phyloP scores from a whole-genome alignment of 2,113 vertebrate genomes.

The Lophochroa leadbeateri region DNA sequence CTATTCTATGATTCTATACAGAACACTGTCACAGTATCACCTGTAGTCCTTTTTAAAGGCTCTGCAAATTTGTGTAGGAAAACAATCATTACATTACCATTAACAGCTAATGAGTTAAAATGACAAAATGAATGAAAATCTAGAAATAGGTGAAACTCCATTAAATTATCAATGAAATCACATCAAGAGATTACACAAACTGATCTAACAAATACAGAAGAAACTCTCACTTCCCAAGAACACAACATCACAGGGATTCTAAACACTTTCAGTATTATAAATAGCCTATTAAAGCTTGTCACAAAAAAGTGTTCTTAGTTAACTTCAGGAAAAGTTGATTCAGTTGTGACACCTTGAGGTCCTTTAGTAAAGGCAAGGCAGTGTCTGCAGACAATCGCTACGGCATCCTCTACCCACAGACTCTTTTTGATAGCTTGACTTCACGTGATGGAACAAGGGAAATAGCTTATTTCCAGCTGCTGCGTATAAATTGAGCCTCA shows the following conservation, averaged over 20 bases:
- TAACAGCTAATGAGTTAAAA: not conserved
- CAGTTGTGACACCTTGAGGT: no score
- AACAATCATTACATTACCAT: not conserved
- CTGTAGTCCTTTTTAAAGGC: not conserved
- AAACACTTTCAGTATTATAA: not conserved
- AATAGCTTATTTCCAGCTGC: not conserved
- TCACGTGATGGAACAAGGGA: not conserved
- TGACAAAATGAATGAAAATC: not conserved
- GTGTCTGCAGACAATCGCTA: not conserved
- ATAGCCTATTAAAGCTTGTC: not conserved
- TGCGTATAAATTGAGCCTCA: not conserved
- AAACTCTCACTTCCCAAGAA: not conserved
- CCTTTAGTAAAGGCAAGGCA: fast-evolving
- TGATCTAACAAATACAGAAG: not conserved
- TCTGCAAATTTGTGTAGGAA: not conserved
- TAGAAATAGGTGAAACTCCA: not conserved
- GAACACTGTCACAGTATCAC: not conserved
- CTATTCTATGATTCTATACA: not conserved
- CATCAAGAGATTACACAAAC: not conserved
- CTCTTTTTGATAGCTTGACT: not conserved
- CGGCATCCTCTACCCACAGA: no score
- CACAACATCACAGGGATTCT: no score
- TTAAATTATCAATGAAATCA: not conserved
- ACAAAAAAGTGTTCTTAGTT: not conserved
- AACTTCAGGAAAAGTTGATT: not conserved